phyloP scores from a whole-genome alignment of 2,888 invertebrate genomes.

The Ceriagrion tenellum region DNA sequence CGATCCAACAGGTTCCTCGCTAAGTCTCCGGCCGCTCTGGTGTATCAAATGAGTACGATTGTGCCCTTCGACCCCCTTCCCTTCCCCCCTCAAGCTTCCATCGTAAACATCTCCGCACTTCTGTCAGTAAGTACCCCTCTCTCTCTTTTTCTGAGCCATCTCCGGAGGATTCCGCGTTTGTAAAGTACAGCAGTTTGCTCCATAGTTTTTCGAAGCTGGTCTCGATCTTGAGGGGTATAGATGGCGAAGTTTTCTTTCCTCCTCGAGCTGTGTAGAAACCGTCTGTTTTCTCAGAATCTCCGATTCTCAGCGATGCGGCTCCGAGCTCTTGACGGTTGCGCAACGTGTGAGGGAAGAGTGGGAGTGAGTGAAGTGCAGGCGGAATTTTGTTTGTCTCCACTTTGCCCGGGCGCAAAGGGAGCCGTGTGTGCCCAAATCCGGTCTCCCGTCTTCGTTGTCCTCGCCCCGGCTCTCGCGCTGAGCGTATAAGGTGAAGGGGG shows the following conservation, averaged over 20 bases:
- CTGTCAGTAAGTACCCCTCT: too few species aligned
- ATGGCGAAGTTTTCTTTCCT: background rate
- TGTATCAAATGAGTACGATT: background rate
- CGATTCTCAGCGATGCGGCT: background rate
- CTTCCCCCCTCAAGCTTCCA: background rate
- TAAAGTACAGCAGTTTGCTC: background rate
- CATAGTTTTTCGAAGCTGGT: background rate
- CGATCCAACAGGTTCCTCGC: conserved; percentile 51
- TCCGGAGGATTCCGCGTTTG: background rate
- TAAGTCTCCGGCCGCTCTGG: conserved; percentile 15
- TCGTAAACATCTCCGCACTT: background rate
- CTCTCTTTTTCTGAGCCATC: too few species aligned
- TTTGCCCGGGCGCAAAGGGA: too few species aligned
- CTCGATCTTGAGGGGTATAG: background rate
- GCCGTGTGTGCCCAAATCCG: background rate
- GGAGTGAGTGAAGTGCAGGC: background rate
- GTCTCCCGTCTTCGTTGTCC: background rate
- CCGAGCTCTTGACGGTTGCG: background rate
- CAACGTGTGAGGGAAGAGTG: background rate
- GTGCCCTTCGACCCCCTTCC: background rate
- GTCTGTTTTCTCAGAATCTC: background rate
- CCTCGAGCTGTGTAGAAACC: background rate
- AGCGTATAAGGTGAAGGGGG: conserved; percentile 9
- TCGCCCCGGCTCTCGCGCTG: background rate
- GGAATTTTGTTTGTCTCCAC: background rate